Evolutionary conservation across 2,888 invertebrate species (phyloP), one percentile per base, ranked within the genome.

Genomic region (Pristionchus exspectatus): DNA sequence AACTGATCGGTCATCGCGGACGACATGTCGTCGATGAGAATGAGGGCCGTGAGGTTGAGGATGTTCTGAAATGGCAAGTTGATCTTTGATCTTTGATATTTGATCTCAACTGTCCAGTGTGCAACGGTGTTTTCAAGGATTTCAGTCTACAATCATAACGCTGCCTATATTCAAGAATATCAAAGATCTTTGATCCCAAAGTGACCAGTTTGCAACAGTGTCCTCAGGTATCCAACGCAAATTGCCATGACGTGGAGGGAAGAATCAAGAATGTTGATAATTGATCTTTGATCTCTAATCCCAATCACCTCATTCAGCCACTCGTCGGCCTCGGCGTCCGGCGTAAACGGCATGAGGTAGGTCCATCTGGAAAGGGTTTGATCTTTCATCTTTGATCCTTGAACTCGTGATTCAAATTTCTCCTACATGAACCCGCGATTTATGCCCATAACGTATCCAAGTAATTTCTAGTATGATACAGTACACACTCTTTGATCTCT

Each of bases 11-110:
- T 33, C n/a, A 85, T 56, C 2, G 84, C 84, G 21, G 84, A 27
- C 3, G 33, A 30, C 84, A 85, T 85, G 84, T 85, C 84, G 30
- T 85, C 84, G 56, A 85, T 85, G 59, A 85, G 59, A 27, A 85
- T 85, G 38, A 56, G 56, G 2, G 84, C 59, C 10, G 84, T 59
- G 21, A 85, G 56, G 59, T 56, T 33, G 56, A 21, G 59, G 4
- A 85, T 85, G 30, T 56, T 85, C 84, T 85, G 59, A n/a, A 85
- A 33, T 44, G 44, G 44, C 44, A 44, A 50, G 33, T 30, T 72
- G 33, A 72, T 30, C n/a, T 50, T 72, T 30, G 72, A 44, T 44
- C 27, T 85, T 24, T 24, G 77, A 59, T 24, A 24, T 16, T 24
- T 7, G 59, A 59, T 59, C 59, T 2, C 5, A 38, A 38, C 2